phyloP scores from a whole-genome alignment of 2,888 invertebrate genomes.

The Orthosia incerta region DNA sequence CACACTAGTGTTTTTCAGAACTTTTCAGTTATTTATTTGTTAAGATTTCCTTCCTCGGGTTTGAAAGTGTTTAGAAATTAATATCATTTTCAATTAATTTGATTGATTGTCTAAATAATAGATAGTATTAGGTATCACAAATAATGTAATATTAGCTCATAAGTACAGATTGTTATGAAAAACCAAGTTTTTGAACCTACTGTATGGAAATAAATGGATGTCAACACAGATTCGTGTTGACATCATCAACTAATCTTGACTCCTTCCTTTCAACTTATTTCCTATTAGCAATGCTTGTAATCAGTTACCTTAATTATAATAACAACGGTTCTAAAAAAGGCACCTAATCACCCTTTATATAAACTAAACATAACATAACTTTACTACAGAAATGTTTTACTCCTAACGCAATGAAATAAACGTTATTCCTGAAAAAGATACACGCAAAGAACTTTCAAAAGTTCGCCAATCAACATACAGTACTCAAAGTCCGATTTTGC shows the following conservation, averaged over 20 bases:
- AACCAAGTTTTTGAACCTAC: background rate
- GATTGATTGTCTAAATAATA: background rate
- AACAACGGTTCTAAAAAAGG: background rate
- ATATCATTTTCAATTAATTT: background rate
- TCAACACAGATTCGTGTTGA: too few species aligned
- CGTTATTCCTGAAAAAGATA: background rate
- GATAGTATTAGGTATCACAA: background rate
- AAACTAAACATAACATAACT: too few species aligned
- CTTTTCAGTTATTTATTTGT: background rate
- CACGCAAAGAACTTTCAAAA: slow-evolving; percentile 31
- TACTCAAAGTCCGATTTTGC: background rate
- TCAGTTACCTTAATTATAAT: background rate
- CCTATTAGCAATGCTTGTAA: background rate
- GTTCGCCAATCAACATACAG: background rate
- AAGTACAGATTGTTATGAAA: background rate
- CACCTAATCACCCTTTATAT: background rate
- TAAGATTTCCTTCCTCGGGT: background rate
- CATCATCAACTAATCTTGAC: background rate
- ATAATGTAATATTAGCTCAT: too few species aligned
- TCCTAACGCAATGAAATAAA: background rate
- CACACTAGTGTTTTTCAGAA: background rate
- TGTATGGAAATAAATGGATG: too few species aligned
- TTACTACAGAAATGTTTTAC: background rate
- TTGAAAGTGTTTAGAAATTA: background rate
- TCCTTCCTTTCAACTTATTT: background rate